A percentile compares a stretch with the other conserved stretches of the same genome.
phyloP scores from a whole-genome alignment of 2,888 invertebrate species.

The Leptopilina drosophilae region DNA sequence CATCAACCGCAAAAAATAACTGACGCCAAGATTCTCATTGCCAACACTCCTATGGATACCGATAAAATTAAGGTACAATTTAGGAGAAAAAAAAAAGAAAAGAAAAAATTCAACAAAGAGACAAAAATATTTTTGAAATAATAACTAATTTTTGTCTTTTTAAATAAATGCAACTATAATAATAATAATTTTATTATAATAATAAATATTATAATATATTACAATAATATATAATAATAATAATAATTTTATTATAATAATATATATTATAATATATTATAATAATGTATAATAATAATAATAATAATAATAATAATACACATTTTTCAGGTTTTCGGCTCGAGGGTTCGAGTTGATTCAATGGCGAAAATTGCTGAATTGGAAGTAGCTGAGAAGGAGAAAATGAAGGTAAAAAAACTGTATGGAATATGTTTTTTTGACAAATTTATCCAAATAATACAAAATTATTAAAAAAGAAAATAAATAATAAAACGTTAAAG shows the following conservation, averaged over 20 bases:
- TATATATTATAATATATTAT: too few relatives aligned
- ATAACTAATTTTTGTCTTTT: too few relatives aligned
- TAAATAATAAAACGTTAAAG: too few relatives aligned
- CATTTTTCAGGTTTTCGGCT: constrained; percentile 88
- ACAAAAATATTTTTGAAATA: neutral
- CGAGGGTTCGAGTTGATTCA: constrained; percentile 94
- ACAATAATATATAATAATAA: too few relatives aligned
- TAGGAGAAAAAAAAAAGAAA: too few relatives aligned
- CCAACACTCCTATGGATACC: constrained; percentile 99
- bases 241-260: constrained; percentile 53
- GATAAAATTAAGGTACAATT: constrained; percentile 93
- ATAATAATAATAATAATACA: neutral
- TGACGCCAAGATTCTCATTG: constrained; percentile 97
- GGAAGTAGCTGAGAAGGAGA: constrained; percentile 98
- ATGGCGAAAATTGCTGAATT: constrained; percentile 98
- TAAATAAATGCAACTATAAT: neutral
- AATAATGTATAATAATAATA: too few relatives aligned
- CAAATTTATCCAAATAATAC: too few relatives aligned
- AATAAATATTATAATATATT: too few relatives aligned
- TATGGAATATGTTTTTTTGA: too few relatives aligned
- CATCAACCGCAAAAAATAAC: constrained; percentile 97
- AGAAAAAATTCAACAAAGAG: too few relatives aligned
- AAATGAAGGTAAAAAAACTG: constrained; percentile 86
- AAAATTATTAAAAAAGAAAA: too few relatives aligned
- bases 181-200: constrained; percentile 52